Conservation (phyloP, 1,140 invertebrate genomes). For the Papilio glaucus region DNA sequence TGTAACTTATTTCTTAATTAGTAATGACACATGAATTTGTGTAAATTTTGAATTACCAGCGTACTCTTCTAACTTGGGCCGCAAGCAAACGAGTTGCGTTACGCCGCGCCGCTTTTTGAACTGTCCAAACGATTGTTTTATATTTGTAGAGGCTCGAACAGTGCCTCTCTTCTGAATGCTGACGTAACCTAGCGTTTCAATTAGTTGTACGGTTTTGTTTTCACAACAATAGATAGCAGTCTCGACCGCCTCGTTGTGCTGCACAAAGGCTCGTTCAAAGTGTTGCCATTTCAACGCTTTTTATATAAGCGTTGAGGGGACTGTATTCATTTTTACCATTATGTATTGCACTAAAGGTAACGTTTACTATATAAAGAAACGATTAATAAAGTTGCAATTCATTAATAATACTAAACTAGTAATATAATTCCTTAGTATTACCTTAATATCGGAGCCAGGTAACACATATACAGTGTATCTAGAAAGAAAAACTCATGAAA, state of each 20-base stretch:
- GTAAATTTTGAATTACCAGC: background rate
- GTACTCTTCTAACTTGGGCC: constrained; percentile 46
- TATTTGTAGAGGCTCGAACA: constrained; percentile 74
- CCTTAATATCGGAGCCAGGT: too few species aligned
- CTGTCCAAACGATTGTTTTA: constrained; percentile 81
- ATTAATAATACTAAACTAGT: too few species aligned
- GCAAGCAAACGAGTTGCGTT: constrained; percentile 58
- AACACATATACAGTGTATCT: too few species aligned
- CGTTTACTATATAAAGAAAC: too few species aligned
- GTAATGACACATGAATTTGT: too few species aligned
- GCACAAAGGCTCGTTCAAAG: background rate
- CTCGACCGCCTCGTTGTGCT: constrained; percentile 24
- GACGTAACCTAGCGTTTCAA: constrained; percentile 77
- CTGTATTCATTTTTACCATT: too few species aligned
- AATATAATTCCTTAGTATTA: too few species aligned
- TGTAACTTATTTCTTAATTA: too few species aligned
- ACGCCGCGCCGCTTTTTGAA: constrained; percentile 69
- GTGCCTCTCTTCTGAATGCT: constrained; percentile 65
- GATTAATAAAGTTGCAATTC: too few species aligned
- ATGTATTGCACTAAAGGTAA: too few species aligned
- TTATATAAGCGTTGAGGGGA: background rate
- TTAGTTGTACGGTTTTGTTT: constrained; percentile 66
- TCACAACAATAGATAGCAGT: constrained; percentile 54
- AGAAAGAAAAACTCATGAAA: too few species aligned
- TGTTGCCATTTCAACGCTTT: constrained; percentile 1